Evolutionary conservation across 2,113 vertebrate species (phyloP).

Genomic region (Nerophis ophidion): DNA sequence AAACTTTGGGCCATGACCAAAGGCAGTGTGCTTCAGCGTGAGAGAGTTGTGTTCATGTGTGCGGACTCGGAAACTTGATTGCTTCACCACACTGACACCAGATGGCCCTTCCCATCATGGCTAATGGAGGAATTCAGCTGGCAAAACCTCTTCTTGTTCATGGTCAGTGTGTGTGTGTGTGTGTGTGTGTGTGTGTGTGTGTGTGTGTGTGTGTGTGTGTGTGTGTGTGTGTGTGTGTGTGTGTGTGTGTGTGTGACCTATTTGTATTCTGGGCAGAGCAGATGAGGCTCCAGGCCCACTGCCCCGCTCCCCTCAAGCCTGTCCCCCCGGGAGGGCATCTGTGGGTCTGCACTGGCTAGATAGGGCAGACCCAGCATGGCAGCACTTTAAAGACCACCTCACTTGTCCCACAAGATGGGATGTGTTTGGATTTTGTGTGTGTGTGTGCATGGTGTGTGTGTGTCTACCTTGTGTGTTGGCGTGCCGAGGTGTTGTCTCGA

Average conservation of each 20-base stretch:
- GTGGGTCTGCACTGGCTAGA: slow-evolving; percentile 64
- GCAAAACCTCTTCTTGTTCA: slow-evolving; percentile 69
- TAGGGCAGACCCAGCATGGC: slow-evolving; percentile 69
- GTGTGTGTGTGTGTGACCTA: slow-evolving; percentile 64
- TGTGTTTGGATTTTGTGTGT: slow-evolving; percentile 46
- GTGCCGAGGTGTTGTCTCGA: slow-evolving; percentile 35
- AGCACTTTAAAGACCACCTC: slow-evolving; percentile 66
- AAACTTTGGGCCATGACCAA: slow-evolving; percentile 16
- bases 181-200: slow-evolving; percentile 37
- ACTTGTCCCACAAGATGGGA: slow-evolving; percentile 48
- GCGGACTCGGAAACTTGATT: slow-evolving; percentile 56
- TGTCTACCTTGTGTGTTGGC: slow-evolving; percentile 25
- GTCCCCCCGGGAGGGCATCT: slow-evolving; percentile 69
- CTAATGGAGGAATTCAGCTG: slow-evolving; percentile 76
- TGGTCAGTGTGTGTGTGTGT: slow-evolving; percentile 64
- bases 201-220: slow-evolving; percentile 48
- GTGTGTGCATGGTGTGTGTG: slow-evolving; percentile 40
- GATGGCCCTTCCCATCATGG: slow-evolving; percentile 76
- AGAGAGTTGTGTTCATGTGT: slow-evolving; percentile 23
- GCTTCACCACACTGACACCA: slow-evolving; percentile 74
- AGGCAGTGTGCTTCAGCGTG: slow-evolving; percentile 14
- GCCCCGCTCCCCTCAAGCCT: slow-evolving; percentile 58
- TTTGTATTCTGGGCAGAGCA: slow-evolving; percentile 79
- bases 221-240: slow-evolving; percentile 41
- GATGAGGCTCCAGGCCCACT: slow-evolving; percentile 73